Conservation (phyloP, 2,888 invertebrate genomes). For the Cryptophagus acutangulus region DNA sequence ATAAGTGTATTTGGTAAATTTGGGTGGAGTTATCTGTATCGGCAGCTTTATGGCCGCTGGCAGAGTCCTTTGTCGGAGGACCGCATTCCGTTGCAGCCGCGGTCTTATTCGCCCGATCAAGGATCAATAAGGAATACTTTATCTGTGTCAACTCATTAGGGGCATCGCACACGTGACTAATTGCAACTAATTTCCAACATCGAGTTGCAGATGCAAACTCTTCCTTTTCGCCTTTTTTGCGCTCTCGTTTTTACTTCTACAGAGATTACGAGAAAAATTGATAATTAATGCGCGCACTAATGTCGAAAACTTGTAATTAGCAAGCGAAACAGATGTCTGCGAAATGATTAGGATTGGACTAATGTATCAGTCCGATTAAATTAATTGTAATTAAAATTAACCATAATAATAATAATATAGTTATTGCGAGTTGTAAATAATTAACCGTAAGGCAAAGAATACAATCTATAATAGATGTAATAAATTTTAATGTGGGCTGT, state of each 20-base stretch:
- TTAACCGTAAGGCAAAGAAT: slow-evolving; percentile 1
- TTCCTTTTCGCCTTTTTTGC: background rate
- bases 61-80: slow-evolving; percentile 28
- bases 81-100: slow-evolving; percentile 23
- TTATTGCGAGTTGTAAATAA: background rate
- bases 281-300: slow-evolving; percentile 6
- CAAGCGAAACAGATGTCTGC: slow-evolving; percentile 17
- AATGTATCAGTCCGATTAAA: background rate
- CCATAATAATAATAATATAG: slow-evolving; percentile 2
- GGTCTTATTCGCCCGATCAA: slow-evolving; percentile 32
- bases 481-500: slow-evolving; percentile 8
- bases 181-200: slow-evolving; percentile 35
- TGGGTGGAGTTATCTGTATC: slow-evolving; percentile 22
- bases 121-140: slow-evolving; percentile 41
- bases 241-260: background rate
- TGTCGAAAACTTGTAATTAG: slow-evolving; percentile 23
- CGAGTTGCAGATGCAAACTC: slow-evolving; percentile 12
- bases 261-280: background rate
- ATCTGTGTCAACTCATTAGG: slow-evolving; percentile 43
- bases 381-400: background rate
- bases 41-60: slow-evolving; percentile 14
- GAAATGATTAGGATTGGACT: no score
- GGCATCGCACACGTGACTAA: slow-evolving; percentile 37
- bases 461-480: slow-evolving; percentile 2
- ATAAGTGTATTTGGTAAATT: slow-evolving; percentile 19